A percentile compares a stretch with the other conserved stretches of the same genome.
These are phyloP conservation scores for Macroramphosus scolopax DNA, from an alignment of 2,797 vertebrate genomes.

Conservation along the genomic window DNA sequence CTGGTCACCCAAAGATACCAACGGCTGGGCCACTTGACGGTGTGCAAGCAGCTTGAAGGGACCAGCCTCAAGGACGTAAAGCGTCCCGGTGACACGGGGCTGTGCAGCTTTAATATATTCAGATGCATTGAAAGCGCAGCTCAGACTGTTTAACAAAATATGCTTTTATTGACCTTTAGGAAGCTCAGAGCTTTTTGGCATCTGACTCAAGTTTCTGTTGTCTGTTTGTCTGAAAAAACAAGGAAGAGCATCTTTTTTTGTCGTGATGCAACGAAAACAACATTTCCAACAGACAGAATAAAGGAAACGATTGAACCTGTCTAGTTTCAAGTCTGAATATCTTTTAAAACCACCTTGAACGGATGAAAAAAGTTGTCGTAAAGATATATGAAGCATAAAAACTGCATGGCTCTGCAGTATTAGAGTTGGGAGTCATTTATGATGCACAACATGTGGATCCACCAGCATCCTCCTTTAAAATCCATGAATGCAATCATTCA, in stretches of 20 bases:
- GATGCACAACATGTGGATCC: background rate
- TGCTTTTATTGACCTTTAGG: too few relatives aligned
- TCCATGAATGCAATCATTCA: background rate
- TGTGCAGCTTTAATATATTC: too few relatives aligned
- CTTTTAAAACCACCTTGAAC: background rate
- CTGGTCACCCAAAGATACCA: background rate
- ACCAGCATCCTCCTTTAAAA: background rate
- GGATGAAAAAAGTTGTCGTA: background rate
- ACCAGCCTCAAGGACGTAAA: too few relatives aligned
- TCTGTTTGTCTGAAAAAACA: too few relatives aligned
- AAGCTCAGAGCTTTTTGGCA: background rate
- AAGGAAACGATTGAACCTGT: background rate
- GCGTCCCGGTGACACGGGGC: too few relatives aligned
- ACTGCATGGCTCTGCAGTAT: too few relatives aligned
- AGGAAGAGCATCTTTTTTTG: too few relatives aligned
- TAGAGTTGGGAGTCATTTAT: background rate
- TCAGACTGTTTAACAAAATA: too few relatives aligned
- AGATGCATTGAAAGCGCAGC: too few relatives aligned
- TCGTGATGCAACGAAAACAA: background rate
- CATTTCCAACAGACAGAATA: background rate
- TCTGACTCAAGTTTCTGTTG: background rate
- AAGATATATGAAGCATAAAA: constrained; percentile 1
- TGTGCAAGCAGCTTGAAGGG: background rate
- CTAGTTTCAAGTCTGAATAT: background rate
- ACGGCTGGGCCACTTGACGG: too few relatives aligned